Conservation (phyloP, 2,113 vertebrate genomes). For the Periophthalmodon schlosseri region DNA sequence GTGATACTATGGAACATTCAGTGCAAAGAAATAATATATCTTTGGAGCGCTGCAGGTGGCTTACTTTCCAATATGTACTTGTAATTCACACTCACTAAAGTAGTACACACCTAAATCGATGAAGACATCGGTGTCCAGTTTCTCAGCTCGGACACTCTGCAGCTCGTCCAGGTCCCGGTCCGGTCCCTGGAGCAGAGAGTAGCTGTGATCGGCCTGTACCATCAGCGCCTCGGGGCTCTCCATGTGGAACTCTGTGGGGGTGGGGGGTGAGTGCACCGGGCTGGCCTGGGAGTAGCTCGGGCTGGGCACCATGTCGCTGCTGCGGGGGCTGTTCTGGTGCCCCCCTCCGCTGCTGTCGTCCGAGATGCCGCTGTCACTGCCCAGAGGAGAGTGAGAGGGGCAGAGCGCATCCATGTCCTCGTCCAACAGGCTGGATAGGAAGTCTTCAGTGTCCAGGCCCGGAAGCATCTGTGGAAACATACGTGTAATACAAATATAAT, state of each 20-base stretch:
- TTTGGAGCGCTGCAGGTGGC: too few species aligned
- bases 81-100: too few species aligned
- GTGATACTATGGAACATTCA: too few species aligned
- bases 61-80: too few species aligned
- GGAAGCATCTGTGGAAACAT: slow-evolving; percentile 73
- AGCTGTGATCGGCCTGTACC: slow-evolving; percentile 84
- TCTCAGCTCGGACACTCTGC: slow-evolving; percentile 73
- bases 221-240: slow-evolving; percentile 63
- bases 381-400: slow-evolving; percentile 65
- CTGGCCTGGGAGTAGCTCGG: slow-evolving; percentile 57
- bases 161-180: slow-evolving; percentile 55
- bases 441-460: slow-evolving; percentile 82
- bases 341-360: slow-evolving; percentile 66
- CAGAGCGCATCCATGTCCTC: slow-evolving; percentile 45
- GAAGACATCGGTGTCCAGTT: slow-evolving; percentile 75
- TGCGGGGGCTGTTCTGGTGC: slow-evolving; percentile 58
- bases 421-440: slow-evolving; percentile 79
- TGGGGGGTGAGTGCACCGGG: slow-evolving; percentile 31
- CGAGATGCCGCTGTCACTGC: slow-evolving; percentile 77
- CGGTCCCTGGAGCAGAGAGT: slow-evolving; percentile 73
- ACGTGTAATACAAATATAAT: not conserved
- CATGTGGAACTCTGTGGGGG: slow-evolving; percentile 32
- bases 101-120: slow-evolving; percentile 79
- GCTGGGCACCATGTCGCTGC: slow-evolving; percentile 63
- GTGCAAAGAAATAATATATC: too few species aligned